Base-by-base conservation (phyloP, 1,140 invertebrate genomes). In the Anastrepha ludens region DNA sequence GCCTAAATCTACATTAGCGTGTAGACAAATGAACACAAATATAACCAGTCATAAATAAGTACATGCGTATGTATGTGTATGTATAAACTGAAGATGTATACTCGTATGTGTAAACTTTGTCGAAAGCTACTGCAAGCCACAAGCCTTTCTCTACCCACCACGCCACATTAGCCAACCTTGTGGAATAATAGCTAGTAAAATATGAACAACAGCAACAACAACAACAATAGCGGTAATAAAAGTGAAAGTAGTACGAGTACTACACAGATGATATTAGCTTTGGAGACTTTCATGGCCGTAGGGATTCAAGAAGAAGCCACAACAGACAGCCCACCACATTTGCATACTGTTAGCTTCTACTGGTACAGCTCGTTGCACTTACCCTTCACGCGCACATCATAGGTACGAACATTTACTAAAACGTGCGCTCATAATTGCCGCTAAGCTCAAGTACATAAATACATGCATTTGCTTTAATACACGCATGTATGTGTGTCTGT, bases 361-460 rank as follows among this genome's bases (percentile, higher is more conserved):
- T 29, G 2, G 39, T 11, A 67, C 64, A 44, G 29, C 29, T 39
- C 29, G 11, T 50, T 74, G n/a, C 70, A 74, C 15, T 47, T 9
- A 47, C 17, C 17, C 44, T 29, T 29, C 60, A 3, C 17, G 4
- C 64, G n/a, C n/a, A 39, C 17, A 29, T 29, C 74, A 81, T 70
- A 39, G 44, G 2, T 50, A 29, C 44, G 9, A 7, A 81, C n/a
- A 29, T 50, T 81, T 81, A 55, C 74, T 41, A 55, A 81, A 81
- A 55, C 7, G n/a, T n/a, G 15, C 74, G 47, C 47, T 81, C 74
- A 50, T 81, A 81, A 81, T 81, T 81, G 74, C 47, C n/a, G 74
- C 47, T 81, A 58, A 81, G 74, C 74, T 81, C 7, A 20, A 55
- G 47, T 50, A 29, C 47, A 55, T 70, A 70, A 44, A 70, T 70